Evolutionary conservation across 2,797 vertebrate species (phyloP), one percentile per base, ranked within the genome.

Genomic region (Graptemys geographica): DNA sequence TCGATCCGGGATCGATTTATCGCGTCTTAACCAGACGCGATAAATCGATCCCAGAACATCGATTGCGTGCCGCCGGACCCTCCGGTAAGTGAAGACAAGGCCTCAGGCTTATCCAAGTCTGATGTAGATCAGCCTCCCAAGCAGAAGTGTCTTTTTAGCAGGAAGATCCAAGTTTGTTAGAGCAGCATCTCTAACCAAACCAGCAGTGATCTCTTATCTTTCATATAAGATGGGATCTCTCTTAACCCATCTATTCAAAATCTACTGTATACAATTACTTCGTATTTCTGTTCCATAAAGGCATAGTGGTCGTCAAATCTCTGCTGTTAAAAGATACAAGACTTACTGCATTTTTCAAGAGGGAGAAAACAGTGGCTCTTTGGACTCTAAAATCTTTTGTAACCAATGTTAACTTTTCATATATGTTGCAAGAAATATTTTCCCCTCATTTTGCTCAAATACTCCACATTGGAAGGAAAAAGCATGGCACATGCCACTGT

Each of bases 381-480:
- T 65, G 16, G 33, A 65, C 33, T 62, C 59, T 62, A 33, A 31
- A 65, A 65, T n/a, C 31, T 33, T 65, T 65, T 65, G 59, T 65
- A 18, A 65, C 33, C 6, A 13, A 18, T 8, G 33, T 65, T 65
- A 33, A 65, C 6, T n/a, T 65, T 65, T 65, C 31, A n/a, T 65
- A n/a, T 65, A n/a, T 4, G 7, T 65, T 65, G 31, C 59, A 65
- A 15, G 59, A 65, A 65, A n/a, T 65, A n/a, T 65, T 33, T 65
- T 19, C 8, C 33, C 33, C 15, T 65, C 31, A 65, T n/a, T 79
- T 5, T 51, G 16, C 86, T 95, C 52, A 84, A 69, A 62, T 91
- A 52, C 19, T 65, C 7, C 6, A 2, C 72, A 2, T 5, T 37
- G 56, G 82, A 62, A 47, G 11, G 0, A 8, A 65, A 55, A 9